A percentile compares a stretch with the other conserved stretches of the same genome.
These are phyloP conservation scores for Scomberomorus guttatus DNA, from an alignment of 2,797 vertebrate species.

Conservation along the genomic window DNA sequence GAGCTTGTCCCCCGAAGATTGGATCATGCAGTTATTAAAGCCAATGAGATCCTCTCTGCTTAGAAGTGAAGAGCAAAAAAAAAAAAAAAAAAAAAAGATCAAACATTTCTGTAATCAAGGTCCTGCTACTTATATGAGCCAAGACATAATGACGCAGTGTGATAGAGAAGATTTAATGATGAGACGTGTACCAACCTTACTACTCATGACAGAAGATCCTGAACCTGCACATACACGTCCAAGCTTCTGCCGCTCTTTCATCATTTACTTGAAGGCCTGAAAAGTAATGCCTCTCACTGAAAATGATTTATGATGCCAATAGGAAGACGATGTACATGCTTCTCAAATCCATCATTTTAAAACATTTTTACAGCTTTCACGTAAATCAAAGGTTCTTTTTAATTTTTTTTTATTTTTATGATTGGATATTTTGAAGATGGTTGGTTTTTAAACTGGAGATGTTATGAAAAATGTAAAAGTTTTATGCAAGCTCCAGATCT, in stretches of 20 bases:
- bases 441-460: conserved; percentile 1
- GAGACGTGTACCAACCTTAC: conserved; percentile 51
- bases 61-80: conserved; percentile 38
- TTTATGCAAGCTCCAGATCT: not conserved
- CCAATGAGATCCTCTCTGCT: conserved; percentile 53
- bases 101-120: conserved; percentile 74
- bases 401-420: not conserved
- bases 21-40: conserved; percentile 67
- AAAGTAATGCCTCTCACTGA: conserved; percentile 52
- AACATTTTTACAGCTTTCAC: conserved; percentile 43
- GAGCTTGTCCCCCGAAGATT: conserved; percentile 55
- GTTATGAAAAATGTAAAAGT: conserved; percentile 20
- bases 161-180: conserved; percentile 62
- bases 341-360: conserved; percentile 26
- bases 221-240: conserved; percentile 68
- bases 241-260: conserved; percentile 56
- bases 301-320: conserved; percentile 52
- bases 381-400: no score
- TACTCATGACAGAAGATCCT: conserved; percentile 48
- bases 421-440: conserved; percentile 8
- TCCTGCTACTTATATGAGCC: conserved; percentile 41
- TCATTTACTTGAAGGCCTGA: conserved; percentile 55
- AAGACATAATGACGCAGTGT: conserved; percentile 52
- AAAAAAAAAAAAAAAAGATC: conserved; percentile 52
- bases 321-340: conserved; percentile 23